Evolutionary conservation across 2,888 invertebrate genomes (phyloP).

Genomic region (Perizoma affinitatum): DNA sequence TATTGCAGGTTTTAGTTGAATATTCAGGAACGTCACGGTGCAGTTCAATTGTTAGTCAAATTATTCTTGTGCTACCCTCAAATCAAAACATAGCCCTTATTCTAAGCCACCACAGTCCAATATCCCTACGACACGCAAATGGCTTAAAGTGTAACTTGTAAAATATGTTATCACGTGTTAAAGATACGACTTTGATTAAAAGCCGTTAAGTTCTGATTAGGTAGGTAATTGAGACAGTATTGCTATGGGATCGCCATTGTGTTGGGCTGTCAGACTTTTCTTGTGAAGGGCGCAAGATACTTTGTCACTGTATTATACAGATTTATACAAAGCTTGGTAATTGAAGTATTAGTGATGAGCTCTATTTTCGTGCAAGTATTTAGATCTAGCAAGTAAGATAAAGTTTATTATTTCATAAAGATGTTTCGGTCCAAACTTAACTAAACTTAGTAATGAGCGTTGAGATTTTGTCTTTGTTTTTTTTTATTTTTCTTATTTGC

Average conservation of each 20-base stretch:
- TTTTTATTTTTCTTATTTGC: too few species aligned
- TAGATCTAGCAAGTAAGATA: too few species aligned
- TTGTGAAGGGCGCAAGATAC: slow-evolving; percentile 16
- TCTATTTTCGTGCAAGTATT: too few species aligned
- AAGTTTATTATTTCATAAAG: too few species aligned
- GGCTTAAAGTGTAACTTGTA: slow-evolving; percentile 1
- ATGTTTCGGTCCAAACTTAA: too few species aligned
- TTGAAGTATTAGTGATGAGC: too few species aligned
- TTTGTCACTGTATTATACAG: slow-evolving; percentile 24
- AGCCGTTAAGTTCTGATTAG: slow-evolving; percentile 48
- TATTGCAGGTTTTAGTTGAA: slow-evolving; percentile 80
- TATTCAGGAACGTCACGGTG: slow-evolving; percentile 77
- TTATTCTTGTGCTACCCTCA: slow-evolving; percentile 41
- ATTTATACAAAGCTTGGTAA: not conserved
- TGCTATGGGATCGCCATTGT: slow-evolving; percentile 28
- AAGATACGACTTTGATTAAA: slow-evolving; percentile 45
- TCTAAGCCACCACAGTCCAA: slow-evolving; percentile 15
- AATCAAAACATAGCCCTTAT: slow-evolving; percentile 42
- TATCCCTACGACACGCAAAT: not conserved
- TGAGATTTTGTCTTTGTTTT: too few species aligned
- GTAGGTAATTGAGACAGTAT: slow-evolving; percentile 40
- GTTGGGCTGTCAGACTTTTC: slow-evolving; percentile 34
- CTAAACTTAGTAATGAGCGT: too few species aligned
- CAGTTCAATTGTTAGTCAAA: slow-evolving; percentile 61
- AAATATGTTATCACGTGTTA: slow-evolving; percentile 10